Base-by-base conservation (phyloP, 2,113 vertebrate species). In the Catagonus wagneri region DNA sequence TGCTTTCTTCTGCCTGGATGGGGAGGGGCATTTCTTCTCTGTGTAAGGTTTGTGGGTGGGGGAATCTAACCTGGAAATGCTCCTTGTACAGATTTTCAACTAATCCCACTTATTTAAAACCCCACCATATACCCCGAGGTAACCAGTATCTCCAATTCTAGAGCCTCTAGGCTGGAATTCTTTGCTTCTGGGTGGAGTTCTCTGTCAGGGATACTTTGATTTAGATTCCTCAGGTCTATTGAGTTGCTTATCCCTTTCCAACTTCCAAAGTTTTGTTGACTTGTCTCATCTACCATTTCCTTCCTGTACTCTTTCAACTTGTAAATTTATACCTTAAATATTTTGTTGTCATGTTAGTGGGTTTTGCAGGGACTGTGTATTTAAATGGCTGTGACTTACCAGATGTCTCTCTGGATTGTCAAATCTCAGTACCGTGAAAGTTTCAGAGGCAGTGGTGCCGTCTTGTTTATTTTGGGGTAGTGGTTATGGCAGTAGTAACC, bases 61-160 rank as follows among this genome's bases (percentile, higher is more conserved):
- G 12, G 19, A 12, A 12, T 74, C 13, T 68, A 34, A 74, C 9
- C 65, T 93, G 75, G 14, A 79, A 80, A 27, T 69, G 36, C 44
- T 88, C 15, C 9, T 84, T 81, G 69, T 32, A 69, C 3, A 94
- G 72, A 89, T 63, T 92, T 95, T 92, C 83, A 89, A 7, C 16
- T 68, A 71, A 69, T 81, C 39, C 27, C 1, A 0, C 4, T 66
- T 66, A 39, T 83, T 79, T 74, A 60, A 39, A 61, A 7, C 7
- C 20, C 6, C 29, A 15, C 0, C 19, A 29, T 61, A n/a, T 54
- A 58, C 50, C 50, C 52, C 32, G 86, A 85, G 52, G 32, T 36
- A 52, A 68, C 85, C 5, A 9, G 29, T 75, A 39, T 58, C 50
- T 83, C 11, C 44, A 87, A 0, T n/a, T 80, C n/a, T 52, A 15